Evolutionary conservation across 2,888 invertebrate genomes (phyloP).

Genomic region (Amphipoea oculea): DNA sequence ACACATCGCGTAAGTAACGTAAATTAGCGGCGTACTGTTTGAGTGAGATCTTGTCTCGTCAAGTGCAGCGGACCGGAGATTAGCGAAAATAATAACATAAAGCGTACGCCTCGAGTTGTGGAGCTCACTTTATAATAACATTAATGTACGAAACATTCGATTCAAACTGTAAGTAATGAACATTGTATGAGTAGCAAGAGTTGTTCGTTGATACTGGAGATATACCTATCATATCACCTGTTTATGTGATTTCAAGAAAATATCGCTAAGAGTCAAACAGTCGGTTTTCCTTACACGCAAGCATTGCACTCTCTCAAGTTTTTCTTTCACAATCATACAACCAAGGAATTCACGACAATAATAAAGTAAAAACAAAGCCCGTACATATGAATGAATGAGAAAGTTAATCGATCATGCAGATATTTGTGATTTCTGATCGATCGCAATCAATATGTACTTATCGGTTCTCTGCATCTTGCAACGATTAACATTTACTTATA

Average conservation of each 20-base stretch:
- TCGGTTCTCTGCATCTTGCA: constrained; percentile 46
- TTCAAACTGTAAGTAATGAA: constrained; percentile 7
- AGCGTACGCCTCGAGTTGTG: constrained; percentile 36
- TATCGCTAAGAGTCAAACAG: background rate
- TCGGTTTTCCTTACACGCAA: background rate
- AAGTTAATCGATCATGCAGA: constrained; percentile 50
- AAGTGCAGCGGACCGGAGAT: constrained; percentile 51
- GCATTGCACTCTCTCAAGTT: constrained; percentile 2
- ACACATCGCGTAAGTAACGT: background rate
- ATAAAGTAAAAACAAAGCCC: constrained; percentile 22
- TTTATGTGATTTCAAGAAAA: background rate
- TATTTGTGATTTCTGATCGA: constrained; percentile 61
- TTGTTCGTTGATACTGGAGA: background rate
- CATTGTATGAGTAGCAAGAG: background rate
- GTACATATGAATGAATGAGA: constrained; percentile 41
- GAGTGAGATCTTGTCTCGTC: constrained; percentile 58
- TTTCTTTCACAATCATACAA: constrained; percentile 32
- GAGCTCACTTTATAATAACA: constrained; percentile 28
- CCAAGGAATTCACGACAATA: constrained; percentile 22
- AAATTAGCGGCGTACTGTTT: constrained; percentile 22
- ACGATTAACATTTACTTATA: constrained; percentile 33
- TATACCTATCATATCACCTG: no score
- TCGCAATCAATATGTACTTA: constrained; percentile 55
- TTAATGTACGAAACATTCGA: constrained; percentile 15
- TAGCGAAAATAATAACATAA: constrained; percentile 54